A percentile compares a stretch with the other conserved stretches of the same genome.
Conservation (phyloP, 2,113 vertebrate genomes). For the Aepyceros melampus region DNA sequence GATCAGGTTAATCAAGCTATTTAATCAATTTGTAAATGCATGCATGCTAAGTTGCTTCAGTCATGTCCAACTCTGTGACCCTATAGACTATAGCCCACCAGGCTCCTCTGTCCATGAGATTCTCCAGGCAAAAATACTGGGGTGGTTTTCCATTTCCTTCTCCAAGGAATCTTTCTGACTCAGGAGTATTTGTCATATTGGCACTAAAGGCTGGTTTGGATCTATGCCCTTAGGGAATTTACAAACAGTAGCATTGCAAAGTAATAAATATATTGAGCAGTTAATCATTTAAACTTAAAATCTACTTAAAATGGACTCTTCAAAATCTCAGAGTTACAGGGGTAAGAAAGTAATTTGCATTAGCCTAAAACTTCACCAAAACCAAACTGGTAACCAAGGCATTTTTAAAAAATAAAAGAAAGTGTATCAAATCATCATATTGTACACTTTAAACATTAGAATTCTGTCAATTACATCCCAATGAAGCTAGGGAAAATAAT, state of each 20-base stretch:
- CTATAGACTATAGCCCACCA: neutral
- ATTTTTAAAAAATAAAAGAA: neutral
- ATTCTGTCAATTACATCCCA: neutral
- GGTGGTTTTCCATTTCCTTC: neutral
- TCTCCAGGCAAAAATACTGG: neutral
- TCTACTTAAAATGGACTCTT: neutral
- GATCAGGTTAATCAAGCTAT: neutral
- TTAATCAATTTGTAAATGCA: neutral
- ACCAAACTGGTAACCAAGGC: neutral
- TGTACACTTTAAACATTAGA: neutral
- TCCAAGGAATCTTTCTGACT: neutral
- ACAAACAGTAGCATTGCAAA: neutral
- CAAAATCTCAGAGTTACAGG: neutral
- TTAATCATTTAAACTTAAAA: neutral
- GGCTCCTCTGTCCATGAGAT: neutral
- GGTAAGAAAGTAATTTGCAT: neutral
- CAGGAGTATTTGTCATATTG: neutral
- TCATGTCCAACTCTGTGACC: neutral
- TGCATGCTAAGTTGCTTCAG: neutral
- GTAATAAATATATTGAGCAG: neutral
- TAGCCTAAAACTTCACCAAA: neutral
- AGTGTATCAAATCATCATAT: neutral
- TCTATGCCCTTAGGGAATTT: neutral
- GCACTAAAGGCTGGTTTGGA: neutral
- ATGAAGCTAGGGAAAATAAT: neutral